A percentile compares a stretch with the other conserved stretches of the same genome.
These are phyloP conservation scores for Chironomus tentans DNA, from an alignment of 2,888 invertebrate species.

Conservation along the genomic window DNA sequence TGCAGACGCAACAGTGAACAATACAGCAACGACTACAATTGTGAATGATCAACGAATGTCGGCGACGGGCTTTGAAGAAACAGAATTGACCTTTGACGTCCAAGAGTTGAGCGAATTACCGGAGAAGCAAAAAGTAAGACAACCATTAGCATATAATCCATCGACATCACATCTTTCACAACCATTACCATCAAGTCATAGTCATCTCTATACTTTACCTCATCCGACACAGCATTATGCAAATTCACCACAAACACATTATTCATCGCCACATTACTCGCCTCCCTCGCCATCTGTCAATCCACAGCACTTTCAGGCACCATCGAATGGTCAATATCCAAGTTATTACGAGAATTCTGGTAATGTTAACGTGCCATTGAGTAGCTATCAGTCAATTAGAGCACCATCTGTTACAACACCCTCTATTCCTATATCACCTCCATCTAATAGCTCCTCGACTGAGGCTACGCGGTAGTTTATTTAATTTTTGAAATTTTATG, in stretches of 20 bases:
- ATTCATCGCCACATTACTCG: slow-evolving; percentile 14
- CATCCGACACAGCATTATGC: slow-evolving; percentile 22
- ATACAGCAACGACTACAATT: slow-evolving; percentile 49
- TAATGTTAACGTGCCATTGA: background rate
- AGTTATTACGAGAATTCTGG: slow-evolving; percentile 23
- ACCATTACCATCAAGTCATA: slow-evolving; percentile 16
- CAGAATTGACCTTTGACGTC: slow-evolving; percentile 93
- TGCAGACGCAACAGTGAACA: slow-evolving; percentile 52
- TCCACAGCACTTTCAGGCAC: slow-evolving; percentile 16
- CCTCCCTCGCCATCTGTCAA: slow-evolving; percentile 17
- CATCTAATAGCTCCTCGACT: slow-evolving; percentile 2
- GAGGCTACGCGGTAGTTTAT: slow-evolving; percentile 18
- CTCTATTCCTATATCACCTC: slow-evolving; percentile 14
- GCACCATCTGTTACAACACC: background rate
- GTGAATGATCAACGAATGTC: slow-evolving; percentile 93
- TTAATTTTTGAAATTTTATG: background rate
- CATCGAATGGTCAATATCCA: slow-evolving; percentile 7
- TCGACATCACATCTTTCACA: slow-evolving; percentile 8
- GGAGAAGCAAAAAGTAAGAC: slow-evolving; percentile 88
- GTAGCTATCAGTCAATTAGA: slow-evolving; percentile 20
- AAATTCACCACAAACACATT: slow-evolving; percentile 14
- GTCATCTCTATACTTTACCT: slow-evolving; percentile 22
- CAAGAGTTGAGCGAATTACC: slow-evolving; percentile 48
- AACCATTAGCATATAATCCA: slow-evolving; percentile 66
- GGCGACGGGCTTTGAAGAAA: slow-evolving; percentile 96